A percentile compares a stretch with the other conserved stretches of the same genome.
Evolutionary conservation across 2,888 invertebrate genomes (phyloP).

Genomic region (Mythimna albipuncta): DNA sequence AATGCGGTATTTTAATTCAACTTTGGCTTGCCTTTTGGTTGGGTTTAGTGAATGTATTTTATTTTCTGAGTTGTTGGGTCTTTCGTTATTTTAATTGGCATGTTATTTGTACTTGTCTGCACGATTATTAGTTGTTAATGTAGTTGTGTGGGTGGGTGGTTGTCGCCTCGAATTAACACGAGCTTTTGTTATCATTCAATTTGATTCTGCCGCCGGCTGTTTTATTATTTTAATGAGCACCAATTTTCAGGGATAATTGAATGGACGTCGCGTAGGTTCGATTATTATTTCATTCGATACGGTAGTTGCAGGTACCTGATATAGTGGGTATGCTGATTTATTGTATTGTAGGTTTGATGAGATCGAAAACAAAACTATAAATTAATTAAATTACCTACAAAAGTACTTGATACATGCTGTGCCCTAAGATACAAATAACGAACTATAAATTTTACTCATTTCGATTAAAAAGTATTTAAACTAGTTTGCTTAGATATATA

Average conservation of each 20-base stretch:
- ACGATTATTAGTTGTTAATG: conserved; percentile 41
- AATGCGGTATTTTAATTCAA: conserved; percentile 22
- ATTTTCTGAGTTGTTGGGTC: conserved; percentile 3
- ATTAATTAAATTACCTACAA: neutral
- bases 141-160: conserved; percentile 53
- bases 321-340: conserved; percentile 9
- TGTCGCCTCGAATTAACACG: conserved; percentile 85
- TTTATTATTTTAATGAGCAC: conserved; percentile 90
- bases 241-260: conserved; percentile 90
- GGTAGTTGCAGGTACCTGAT: conserved; percentile 48
- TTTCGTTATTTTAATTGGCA: conserved; percentile 13
- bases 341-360: conserved; percentile 3
- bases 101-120: conserved; percentile 24
- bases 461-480: neutral
- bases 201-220: conserved; percentile 87
- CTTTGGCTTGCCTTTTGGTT: conserved; percentile 4
- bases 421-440: neutral
- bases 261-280: conserved; percentile 83
- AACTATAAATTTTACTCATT: neutral
- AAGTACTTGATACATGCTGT: neutral
- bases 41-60: neutral
- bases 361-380: conserved; percentile 4
- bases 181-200: conserved; percentile 90
- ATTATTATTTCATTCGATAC: conserved; percentile 85
- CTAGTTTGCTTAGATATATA: neutral